A percentile compares a stretch with the other conserved stretches of the same genome.
Evolutionary conservation across 2,113 vertebrate species (phyloP).

Genomic region (Hiodon alosoides): DNA sequence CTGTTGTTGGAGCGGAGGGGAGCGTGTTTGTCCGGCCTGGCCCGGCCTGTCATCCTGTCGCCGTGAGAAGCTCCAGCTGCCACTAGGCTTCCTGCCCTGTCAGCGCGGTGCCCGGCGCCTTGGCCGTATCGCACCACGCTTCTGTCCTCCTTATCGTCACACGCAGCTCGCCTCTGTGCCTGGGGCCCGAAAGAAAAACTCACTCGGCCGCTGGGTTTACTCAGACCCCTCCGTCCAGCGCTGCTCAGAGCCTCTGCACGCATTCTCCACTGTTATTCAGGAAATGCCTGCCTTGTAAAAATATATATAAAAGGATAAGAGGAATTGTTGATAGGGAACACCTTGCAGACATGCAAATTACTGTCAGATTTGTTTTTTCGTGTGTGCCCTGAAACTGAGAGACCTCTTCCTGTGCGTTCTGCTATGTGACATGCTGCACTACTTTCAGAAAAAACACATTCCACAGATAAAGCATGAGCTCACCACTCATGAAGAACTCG

Average conservation of each 20-base stretch:
- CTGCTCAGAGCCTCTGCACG: background rate
- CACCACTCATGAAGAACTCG: slow-evolving; percentile 7
- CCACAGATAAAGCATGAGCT: slow-evolving; percentile 23
- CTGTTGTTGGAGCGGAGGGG: background rate
- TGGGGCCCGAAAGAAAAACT: background rate
- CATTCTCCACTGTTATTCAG: slow-evolving; percentile 12
- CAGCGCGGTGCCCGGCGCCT: background rate
- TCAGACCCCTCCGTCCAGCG: background rate
- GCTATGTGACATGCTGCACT: background rate
- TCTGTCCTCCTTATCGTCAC: slow-evolving; percentile 11
- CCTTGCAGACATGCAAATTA: slow-evolving; percentile 19
- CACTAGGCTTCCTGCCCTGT: slow-evolving; percentile 5
- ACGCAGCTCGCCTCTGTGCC: background rate
- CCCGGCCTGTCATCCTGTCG: background rate
- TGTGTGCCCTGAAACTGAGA: background rate
- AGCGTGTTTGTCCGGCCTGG: slow-evolving; percentile 2
- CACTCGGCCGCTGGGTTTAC: background rate
- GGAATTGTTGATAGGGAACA: background rate
- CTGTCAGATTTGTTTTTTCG: background rate
- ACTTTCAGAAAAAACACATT: background rate
- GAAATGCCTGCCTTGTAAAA: slow-evolving; percentile 10
- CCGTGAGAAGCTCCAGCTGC: slow-evolving; percentile 9
- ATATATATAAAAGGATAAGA: slow-evolving; percentile 17
- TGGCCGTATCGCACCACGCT: background rate
- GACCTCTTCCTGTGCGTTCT: background rate